Percentiles rank a stretch among this genome's conserved stretches.
phyloP scores from a whole-genome alignment of 2,113 vertebrate genomes.

The Pomatorhinus ruficollis region DNA sequence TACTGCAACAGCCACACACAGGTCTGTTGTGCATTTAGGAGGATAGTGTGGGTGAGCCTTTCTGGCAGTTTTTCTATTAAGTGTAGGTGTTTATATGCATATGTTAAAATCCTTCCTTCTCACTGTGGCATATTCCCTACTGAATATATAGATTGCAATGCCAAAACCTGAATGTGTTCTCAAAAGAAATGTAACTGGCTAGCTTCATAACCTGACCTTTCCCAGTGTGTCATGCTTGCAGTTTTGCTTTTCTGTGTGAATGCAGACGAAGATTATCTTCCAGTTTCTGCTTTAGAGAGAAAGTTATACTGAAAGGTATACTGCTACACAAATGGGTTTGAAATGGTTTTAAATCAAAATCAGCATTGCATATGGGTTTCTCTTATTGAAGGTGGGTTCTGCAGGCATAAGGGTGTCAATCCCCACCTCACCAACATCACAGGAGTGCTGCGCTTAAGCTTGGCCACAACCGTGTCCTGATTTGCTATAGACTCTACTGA shows the following conservation, averaged over 20 bases:
- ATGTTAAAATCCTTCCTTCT: not conserved
- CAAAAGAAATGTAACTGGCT: not conserved
- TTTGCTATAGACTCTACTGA: not conserved
- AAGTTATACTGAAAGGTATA: not conserved
- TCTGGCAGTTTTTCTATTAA: not conserved
- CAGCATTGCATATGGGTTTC: not conserved
- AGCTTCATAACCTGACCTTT: not conserved
- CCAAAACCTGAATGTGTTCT: not conserved
- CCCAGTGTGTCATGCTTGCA: rapidly evolving
- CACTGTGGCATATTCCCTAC: not conserved
- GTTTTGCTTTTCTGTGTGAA: not conserved
- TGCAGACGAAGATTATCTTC: not conserved
- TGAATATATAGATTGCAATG: not conserved
- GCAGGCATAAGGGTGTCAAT: not conserved
- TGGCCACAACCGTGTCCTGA: not conserved
- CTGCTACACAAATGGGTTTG: not conserved
- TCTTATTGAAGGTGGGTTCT: not conserved
- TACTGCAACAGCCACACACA: not conserved
- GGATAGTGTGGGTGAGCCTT: not conserved
- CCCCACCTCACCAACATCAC: not conserved
- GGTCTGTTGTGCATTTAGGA: not conserved
- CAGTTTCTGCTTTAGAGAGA: not conserved
- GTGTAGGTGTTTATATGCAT: not conserved
- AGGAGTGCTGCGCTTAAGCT: not conserved
- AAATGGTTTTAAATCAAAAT: not conserved